Base-by-base conservation (phyloP, 2,113 vertebrate genomes). In the Misgurnus mizolepis region DNA sequence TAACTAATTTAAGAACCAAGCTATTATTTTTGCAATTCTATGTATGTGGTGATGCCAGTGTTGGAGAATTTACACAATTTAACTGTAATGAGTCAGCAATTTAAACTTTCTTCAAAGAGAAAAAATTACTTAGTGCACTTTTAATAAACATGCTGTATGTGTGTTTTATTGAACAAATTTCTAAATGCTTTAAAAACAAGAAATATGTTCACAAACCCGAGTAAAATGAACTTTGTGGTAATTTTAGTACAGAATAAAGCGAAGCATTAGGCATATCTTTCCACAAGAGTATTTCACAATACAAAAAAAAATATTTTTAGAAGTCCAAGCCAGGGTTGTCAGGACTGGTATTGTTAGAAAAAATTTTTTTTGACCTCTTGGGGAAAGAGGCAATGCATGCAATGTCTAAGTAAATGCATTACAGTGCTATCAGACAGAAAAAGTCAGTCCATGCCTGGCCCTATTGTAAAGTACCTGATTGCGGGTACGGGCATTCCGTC, bases 401-500 rank as follows among this genome's bases (percentile, higher is more conserved):
- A 15, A 67, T 75, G 64, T 58, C 14, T 22, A 47, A 60, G 56
- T 15, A 27, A 47, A 61, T 47, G 40, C 47, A 65, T 50, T 65
- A 76, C 18, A 66, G 22, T 9, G 43, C 41, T 60, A 74, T 79
- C 45, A 47, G 7, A 74, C 67, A 66, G 39, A 53, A 67, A 81
- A 62, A 69, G 40, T 49, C 64, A 79, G 27, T 78, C 6, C 61
- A 67, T 66, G 41, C 49, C 53, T 45, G 64, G 40, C 55, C 39
- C 67, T 82, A 78, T 60, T 81, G 71, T 90, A 87, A 84, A 93
- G 93, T 99, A 99, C 98, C 98, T 99, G 98, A 88, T 95, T 97
- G 90, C 98, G 97, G 53, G 95, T 92, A 89, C 98, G 97, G 78
- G 98, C 95, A 96, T 98, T 99, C 94, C 98, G 95, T 95, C 98